A percentile compares a stretch with the other conserved stretches of the same genome.
These are phyloP conservation scores for Halesus radiatus DNA, from an alignment of 1,140 invertebrate genomes.

Conservation along the genomic window DNA sequence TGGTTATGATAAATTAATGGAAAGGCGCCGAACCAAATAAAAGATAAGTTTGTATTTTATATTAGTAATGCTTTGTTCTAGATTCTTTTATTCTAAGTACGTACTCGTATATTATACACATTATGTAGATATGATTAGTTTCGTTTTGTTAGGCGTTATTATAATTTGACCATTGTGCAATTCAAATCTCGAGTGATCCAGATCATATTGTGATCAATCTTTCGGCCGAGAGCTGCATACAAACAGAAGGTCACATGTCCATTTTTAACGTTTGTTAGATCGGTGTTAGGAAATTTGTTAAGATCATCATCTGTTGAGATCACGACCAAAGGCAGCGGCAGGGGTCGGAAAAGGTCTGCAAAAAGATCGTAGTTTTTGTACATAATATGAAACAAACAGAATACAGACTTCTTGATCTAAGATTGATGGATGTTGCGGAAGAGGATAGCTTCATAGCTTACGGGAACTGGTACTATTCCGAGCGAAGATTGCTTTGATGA, in stretches of 20 bases:
- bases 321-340: background rate
- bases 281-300: conserved; percentile 1
- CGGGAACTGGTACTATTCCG: too few species aligned
- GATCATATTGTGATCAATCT: conserved; percentile 9
- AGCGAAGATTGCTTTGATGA: too few species aligned
- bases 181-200: conserved; percentile 4
- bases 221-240: background rate
- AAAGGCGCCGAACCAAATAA: background rate
- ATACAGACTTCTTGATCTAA: too few species aligned
- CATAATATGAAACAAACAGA: too few species aligned
- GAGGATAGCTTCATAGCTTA: too few species aligned
- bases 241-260: conserved; percentile 28
- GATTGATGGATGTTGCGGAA: too few species aligned
- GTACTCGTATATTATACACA: background rate
- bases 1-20: background rate
- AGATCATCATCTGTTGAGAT: background rate
- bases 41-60: background rate
- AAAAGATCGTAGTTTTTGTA: too few species aligned
- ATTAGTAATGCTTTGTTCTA: background rate
- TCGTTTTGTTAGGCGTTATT: background rate
- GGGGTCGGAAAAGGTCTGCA: too few species aligned
- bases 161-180: background rate
- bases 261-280: background rate
- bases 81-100: background rate
- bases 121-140: background rate